Conservation (phyloP, 2,113 vertebrate species). For the Phodopus roborovskii region DNA sequence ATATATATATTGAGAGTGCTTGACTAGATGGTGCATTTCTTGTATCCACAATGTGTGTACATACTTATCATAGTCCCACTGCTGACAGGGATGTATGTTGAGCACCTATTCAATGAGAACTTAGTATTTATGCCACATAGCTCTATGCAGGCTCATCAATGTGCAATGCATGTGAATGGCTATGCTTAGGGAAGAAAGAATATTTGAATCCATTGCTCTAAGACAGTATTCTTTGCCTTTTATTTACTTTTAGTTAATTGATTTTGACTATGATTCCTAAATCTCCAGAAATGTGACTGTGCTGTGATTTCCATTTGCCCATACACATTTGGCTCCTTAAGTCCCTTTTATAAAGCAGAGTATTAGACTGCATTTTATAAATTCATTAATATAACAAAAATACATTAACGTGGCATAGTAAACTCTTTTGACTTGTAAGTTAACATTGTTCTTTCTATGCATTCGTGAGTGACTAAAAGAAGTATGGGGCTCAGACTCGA, state of each 20-base stretch:
- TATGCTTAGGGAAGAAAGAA: background rate
- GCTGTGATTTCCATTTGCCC: background rate
- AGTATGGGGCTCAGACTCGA: background rate
- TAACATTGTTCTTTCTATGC: background rate
- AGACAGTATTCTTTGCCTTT: background rate
- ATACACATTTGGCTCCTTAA: background rate
- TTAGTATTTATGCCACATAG: background rate
- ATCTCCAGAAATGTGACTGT: background rate
- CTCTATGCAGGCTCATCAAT: rapidly evolving
- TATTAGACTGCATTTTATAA: background rate
- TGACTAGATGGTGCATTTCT: background rate
- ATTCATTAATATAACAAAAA: background rate
- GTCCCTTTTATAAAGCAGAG: background rate
- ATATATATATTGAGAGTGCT: too few species aligned
- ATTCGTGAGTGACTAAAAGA: background rate
- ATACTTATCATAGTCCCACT: background rate
- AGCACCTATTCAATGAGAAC: background rate
- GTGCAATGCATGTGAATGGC: rapidly evolving
- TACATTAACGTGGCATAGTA: background rate
- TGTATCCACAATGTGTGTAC: background rate
- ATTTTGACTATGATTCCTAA: background rate
- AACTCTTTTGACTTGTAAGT: background rate
- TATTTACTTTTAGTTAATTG: background rate
- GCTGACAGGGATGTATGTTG: background rate
- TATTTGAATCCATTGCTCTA: background rate